Evolutionary conservation across 2,888 invertebrate species (phyloP), one percentile per base, ranked within the genome.

Genomic region (Leptothorax acervorum): DNA sequence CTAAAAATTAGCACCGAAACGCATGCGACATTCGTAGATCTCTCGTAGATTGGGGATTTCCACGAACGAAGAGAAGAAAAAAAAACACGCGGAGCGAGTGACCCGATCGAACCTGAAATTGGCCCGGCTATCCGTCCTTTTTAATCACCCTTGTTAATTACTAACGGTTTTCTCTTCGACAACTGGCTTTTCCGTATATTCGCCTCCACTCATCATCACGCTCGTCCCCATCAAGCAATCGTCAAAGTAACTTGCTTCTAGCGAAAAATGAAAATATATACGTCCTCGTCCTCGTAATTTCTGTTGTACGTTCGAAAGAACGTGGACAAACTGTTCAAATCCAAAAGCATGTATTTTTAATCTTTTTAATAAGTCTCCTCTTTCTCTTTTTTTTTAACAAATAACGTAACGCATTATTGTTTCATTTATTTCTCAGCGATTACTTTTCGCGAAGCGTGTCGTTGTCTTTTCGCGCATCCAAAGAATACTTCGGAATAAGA

Each of bases 121-220:
- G 89, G 81, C 63, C 71, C 79, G 79, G 65, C 74, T 81, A 73
- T 83, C 73, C 70, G 84, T 87, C 84, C 89, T 86, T 87, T 85
- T 86, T 74, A 82, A 86, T 76, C 83, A 78, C 86, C 68, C 68
- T 87, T 73, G 84, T 82, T 89, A 89, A 89, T 89, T 87, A 89
- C 87, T 79, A 68, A 65, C 81, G 62, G 42, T 83, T 76, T 79
- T 63, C 81, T 82, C 89, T 86, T 89, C 85, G 81, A 71, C 71
- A 81, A 57, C 35, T 53, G 71, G 53, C 66, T 68, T 68, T 68
- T 48, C 28, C 60, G 57, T 28, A 31, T 48, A 60, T 60, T 60
- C 60, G 45, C 31, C 57, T 57, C 15, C 18, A 35, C 42, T 60
- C 42, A 57, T 45, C 60, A 74, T 60, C 74, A 31, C 42, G 42